Base-by-base conservation (phyloP, 2,113 vertebrate genomes). In the Anthoscopus minutus region DNA sequence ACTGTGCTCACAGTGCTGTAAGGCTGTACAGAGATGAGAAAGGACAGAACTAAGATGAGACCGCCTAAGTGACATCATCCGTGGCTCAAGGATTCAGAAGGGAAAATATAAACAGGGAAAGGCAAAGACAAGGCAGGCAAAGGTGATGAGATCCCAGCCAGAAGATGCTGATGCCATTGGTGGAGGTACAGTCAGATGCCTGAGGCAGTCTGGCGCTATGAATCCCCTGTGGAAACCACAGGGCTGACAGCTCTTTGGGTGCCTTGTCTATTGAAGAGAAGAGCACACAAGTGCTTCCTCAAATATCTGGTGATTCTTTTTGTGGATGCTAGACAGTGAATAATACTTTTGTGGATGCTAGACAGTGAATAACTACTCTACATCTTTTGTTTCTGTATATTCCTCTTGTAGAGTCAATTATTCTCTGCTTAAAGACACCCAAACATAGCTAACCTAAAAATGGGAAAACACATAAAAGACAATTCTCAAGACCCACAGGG, bases 121-220 rank as follows among this genome's bases (percentile, higher is more conserved):
- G 12, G 7, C 10, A 62, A 80, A 83, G 17, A 13, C 30, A 53
- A 11, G 19, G 9, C 6, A 54, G 28, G 13, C 48, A 40, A 64
- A 44, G 6, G 5, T 56, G 33, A 60, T 45, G 17, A 69, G 33
- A 58, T 21, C 8, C 20, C 21, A 47, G 14, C 5, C 42, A 92
- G 28, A 21, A 66, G 15, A 21, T 30, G 10, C 4, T 62, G 24
- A 33, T 57, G 14, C 4, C 9, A 24, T 19, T 38, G 37, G 1
- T 13, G 44, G 16, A 67, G 12, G 5, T 81, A 13, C 11, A 66
- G 30, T 21, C 57, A 42, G 51, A 44, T 13, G 19, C 22, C 37
- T 0, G 0, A 24, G 24, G 13, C 8, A 3, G 3, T 15, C 25
- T 5, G 10, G 9, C 71, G 42, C n/a, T 35, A 17, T 44, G 35